Evolutionary conservation across 1,140 invertebrate genomes (phyloP).

Genomic region (Drosophila albomicans): DNA sequence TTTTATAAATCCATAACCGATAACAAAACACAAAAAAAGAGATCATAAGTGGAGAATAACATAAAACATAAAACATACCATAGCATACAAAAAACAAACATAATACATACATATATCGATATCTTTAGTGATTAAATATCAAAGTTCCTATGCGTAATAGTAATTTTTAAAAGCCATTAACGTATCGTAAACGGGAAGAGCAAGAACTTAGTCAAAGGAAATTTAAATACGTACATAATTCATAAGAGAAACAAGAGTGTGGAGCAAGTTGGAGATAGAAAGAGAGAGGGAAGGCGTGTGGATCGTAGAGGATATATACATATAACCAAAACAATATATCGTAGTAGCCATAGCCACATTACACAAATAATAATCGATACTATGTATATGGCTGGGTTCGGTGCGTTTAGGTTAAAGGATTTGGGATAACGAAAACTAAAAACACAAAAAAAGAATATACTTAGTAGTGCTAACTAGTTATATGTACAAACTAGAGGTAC

Average conservation of each 20-base stretch:
- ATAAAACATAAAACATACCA: conserved; percentile 42
- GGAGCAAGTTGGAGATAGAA: background rate
- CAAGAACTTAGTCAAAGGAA: conserved; percentile 52
- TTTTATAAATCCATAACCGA: conserved; percentile 54
- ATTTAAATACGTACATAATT: conserved; percentile 79
- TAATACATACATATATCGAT: conserved; percentile 63
- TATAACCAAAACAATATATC: conserved; percentile 41
- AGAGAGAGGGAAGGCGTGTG: conserved; percentile 13
- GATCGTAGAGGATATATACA: conserved; percentile 20
- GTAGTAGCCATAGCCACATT: conserved; percentile 34
- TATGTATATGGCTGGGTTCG: conserved; percentile 36
- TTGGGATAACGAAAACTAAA: conserved; percentile 19
- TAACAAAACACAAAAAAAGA: conserved; percentile 42
- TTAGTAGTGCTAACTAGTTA: conserved; percentile 46
- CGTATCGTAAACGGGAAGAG: conserved; percentile 48
- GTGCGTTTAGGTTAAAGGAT: conserved; percentile 34
- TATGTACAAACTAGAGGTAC: conserved; percentile 36
- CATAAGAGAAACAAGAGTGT: conserved; percentile 32
- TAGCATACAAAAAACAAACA: conserved; percentile 42
- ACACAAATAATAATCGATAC: conserved; percentile 33
- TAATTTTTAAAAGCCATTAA: conserved; percentile 66
- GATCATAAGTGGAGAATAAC: conserved; percentile 6
- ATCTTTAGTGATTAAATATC: conserved; percentile 83
- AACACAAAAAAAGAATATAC: conserved; percentile 10
- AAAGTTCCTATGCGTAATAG: conserved; percentile 84